phyloP scores from a whole-genome alignment of 2,113 vertebrate species.

The Sialia sialis region DNA sequence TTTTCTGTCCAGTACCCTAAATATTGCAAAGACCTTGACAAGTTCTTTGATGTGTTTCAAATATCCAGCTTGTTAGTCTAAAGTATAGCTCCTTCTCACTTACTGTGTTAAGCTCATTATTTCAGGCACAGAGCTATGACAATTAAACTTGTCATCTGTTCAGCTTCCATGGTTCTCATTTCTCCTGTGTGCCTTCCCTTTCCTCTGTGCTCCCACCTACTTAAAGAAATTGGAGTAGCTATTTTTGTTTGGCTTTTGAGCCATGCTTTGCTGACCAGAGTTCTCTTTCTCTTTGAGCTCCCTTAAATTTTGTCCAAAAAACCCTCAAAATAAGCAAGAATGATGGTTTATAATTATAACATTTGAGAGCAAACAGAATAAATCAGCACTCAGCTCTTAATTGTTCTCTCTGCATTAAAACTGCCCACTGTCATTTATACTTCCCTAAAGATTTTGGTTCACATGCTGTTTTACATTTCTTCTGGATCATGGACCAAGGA shows the following conservation, averaged over 20 bases:
- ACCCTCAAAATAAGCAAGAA: accelerated
- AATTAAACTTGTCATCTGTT: conserved; percentile 16
- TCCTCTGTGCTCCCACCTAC: neutral
- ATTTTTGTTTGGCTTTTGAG: neutral
- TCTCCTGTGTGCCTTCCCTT: neutral
- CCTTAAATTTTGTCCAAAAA: neutral
- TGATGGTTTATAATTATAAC: neutral
- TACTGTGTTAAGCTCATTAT: neutral
- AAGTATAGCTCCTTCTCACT: neutral
- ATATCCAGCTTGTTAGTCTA: neutral
- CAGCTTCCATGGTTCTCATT: neutral
- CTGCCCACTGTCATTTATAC: neutral
- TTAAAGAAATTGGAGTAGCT: neutral
- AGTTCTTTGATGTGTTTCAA: neutral
- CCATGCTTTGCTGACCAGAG: neutral
- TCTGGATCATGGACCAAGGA: neutral
- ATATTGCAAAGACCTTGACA: neutral
- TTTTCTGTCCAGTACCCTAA: neutral
- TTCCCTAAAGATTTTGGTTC: neutral
- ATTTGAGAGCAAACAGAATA: neutral
- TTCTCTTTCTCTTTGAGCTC: neutral
- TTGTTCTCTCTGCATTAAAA: neutral
- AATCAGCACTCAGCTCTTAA: neutral
- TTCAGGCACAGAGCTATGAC: neutral
- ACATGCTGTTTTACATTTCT: neutral